Base-by-base conservation (phyloP, 2,113 vertebrate genomes). In the Pleuronectes platessa region DNA sequence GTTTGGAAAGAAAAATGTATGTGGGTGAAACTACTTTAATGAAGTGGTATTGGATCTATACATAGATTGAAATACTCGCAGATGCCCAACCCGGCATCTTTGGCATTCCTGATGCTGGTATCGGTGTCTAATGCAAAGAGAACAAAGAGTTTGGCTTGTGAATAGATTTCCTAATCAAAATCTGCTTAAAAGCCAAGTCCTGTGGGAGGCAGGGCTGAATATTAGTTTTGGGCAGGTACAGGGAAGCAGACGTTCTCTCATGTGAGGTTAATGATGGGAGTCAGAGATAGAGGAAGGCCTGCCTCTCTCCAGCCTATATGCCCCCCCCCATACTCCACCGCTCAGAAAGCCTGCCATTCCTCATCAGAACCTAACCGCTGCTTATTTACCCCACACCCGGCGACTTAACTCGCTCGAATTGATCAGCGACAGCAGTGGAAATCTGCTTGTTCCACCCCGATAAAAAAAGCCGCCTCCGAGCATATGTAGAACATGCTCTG, bases 401-500 rank as follows among this genome's bases (percentile, higher is more conserved):
- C 5, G 83, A 79, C 83, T 90, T 86, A 86, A 89, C 89, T 82
- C 24, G 61, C 49, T 14, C 27, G 26, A 89, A 89, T 80, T 90
- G 88, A 92, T 92, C 84, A 71, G 76, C 14, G 87, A 89, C 83
- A 90, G 85, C 92, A 60, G 54, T 74, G 80, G 79, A 87, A 92
- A 90, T 82, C 91, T 87, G 90, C 90, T 92, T 84, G 89, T 92
- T 92, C 88, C 92, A 74, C 81, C 78, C 86, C 51, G 89, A 91
- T 92, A 90, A 90, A 89, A 86, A 6, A 51, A 9, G 79, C 84
- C 79, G 84, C 84, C 89, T 83, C 82, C 80, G 81, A 92, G 89
- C 88, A 88, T 93, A 93, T 93, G 92, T 93, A 93, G 88, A 90
- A 90, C 92, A 86, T 90, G 91, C 92, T 91, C 91, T 91, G 90